Base-by-base conservation (phyloP, 2,888 invertebrate genomes). In the Scaptomyza reducta region DNA sequence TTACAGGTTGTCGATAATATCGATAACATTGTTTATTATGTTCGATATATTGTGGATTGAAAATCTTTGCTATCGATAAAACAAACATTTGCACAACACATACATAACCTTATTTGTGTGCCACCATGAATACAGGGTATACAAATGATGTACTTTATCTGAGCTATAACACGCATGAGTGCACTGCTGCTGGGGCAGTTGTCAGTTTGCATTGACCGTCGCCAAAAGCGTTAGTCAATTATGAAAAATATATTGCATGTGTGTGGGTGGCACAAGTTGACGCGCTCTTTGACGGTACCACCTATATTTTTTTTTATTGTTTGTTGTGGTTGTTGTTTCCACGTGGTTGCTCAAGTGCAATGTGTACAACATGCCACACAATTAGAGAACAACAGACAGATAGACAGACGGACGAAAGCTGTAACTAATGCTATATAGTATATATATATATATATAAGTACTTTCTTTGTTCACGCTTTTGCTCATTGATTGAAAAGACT, bases 391-490 rank as follows among this genome's bases (percentile, higher is more conserved):
- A 65, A 14, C 38, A 18, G 22, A 45, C 31, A 47, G 56, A 33
- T 13, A 47, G 56, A 41, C 22, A 46, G 40, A 46, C 29, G 31
- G 47, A 42, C 29, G 51, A 42, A 29, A 41, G 42, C 62, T 46
- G 56, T 35, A 77, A 83, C 87, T 74, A 79, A 67, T 60, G 63
- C 62, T 25, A 13, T 33, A 33, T 13, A 33, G 5, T 13, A 33
- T 33, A 11, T 4, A 4, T 41, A 18, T 55, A 13, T 29, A 27
- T 27, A 27, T 22, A 22, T 22, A 40, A 33, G 25, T 60, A 62
- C 77, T 87, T 87, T 86, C 74, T 80, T 77, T 71, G 50, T 87
- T 83, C 81, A 80, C 78, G 80, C 79, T 79, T 38, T 71, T 64
- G 71, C 74, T 49, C 66, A 80, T 77, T 72, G 71, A 81, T 84